Percentiles rank a stretch among this genome's conserved stretches.
These are phyloP conservation scores for Cossypha niveicapilla DNA, from an alignment of 2,797 vertebrate species.

Conservation along the genomic window DNA sequence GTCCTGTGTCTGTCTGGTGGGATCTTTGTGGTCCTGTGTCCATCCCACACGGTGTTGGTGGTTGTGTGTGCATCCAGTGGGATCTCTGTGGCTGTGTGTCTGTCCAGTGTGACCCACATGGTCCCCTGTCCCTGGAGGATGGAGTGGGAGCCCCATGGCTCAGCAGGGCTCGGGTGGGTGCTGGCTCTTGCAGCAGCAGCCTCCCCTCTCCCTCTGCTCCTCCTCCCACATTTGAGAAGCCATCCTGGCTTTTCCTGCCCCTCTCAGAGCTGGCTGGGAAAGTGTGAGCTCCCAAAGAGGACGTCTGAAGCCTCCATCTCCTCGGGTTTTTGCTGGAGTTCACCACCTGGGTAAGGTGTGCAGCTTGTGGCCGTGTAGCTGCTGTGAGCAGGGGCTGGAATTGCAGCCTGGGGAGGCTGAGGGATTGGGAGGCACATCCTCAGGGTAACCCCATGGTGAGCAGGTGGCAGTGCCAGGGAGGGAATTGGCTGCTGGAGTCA, in stretches of 20 bases:
- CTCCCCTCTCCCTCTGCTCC: not conserved
- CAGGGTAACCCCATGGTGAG: not conserved
- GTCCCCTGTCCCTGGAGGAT: accelerated
- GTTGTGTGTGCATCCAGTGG: not conserved
- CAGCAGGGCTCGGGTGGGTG: not conserved
- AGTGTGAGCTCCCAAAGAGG: not conserved
- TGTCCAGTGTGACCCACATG: accelerated
- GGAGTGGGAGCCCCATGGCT: accelerated
- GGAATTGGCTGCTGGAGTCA: not conserved
- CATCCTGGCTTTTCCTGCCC: not conserved
- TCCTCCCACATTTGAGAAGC: not conserved
- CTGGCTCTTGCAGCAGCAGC: accelerated
- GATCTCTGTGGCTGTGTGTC: not conserved
- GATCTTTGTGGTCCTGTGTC: not conserved
- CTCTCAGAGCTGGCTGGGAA: not conserved
- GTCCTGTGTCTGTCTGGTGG: accelerated
- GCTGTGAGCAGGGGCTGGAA: not conserved
- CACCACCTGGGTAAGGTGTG: accelerated
- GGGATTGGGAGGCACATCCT: not conserved
- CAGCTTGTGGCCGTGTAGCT: not conserved
- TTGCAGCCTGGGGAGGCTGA: accelerated
- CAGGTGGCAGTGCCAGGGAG: not conserved
- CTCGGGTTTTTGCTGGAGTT: not conserved
- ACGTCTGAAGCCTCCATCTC: accelerated
- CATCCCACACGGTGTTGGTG: accelerated